phyloP scores from a whole-genome alignment of 2,113 vertebrate species.

The Apus apus region DNA sequence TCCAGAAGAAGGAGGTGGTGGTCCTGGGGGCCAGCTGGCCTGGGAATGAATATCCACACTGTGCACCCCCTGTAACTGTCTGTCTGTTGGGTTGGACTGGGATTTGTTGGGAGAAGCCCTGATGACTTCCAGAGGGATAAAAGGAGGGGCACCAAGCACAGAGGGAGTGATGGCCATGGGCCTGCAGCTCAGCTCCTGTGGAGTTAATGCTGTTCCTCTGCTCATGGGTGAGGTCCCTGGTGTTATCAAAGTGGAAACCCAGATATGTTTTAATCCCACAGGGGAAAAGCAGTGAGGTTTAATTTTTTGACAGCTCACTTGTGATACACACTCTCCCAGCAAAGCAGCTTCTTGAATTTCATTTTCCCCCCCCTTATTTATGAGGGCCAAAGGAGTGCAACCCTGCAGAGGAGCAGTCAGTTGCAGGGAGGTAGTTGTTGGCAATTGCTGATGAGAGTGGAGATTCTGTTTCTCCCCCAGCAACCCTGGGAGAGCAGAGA shows the following conservation, averaged over 20 bases:
- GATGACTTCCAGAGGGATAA: background rate
- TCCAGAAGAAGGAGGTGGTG: background rate
- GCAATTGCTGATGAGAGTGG: background rate
- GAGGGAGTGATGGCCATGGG: background rate
- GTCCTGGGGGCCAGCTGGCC: background rate
- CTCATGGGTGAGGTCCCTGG: background rate
- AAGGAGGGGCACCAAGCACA: background rate
- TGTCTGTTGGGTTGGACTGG: background rate
- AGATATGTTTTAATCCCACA: background rate
- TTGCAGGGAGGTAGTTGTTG: background rate
- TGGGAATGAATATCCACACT: accelerated
- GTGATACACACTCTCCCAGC: background rate
- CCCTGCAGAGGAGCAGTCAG: background rate
- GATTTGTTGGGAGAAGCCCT: background rate
- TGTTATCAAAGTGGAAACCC: background rate
- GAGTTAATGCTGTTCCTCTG: background rate
- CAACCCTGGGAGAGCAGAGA: background rate
- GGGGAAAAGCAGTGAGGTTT: background rate
- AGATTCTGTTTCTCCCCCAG: background rate
- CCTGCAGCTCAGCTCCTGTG: background rate
- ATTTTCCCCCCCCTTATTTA: background rate
- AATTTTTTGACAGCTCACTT: background rate
- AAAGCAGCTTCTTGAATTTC: background rate
- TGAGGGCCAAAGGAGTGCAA: background rate
- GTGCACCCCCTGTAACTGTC: accelerated